These are phyloP conservation scores for Ypsolopha sequella DNA, from an alignment of 2,888 invertebrate genomes.

Conservation along the genomic window DNA sequence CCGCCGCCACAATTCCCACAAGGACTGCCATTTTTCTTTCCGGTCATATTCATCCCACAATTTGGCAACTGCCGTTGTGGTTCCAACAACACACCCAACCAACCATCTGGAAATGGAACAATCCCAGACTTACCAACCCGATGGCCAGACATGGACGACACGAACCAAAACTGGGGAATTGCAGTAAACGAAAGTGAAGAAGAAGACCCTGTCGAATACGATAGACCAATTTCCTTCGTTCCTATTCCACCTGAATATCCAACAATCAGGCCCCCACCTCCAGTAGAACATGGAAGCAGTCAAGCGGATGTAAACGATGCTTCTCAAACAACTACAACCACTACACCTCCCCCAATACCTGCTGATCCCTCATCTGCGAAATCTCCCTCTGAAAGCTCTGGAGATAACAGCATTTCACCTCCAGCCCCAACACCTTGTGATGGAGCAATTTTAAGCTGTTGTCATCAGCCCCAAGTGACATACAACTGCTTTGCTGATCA, in stretches of 20 bases:
- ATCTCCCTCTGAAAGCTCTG: background rate
- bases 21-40: slow-evolving; percentile 5
- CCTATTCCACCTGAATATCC: slow-evolving; percentile 26
- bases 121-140: slow-evolving; percentile 12
- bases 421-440: slow-evolving; percentile 32
- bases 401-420: background rate
- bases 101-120: background rate
- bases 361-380: background rate
- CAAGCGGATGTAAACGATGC: slow-evolving; percentile 18
- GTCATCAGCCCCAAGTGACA: slow-evolving; percentile 31
- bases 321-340: slow-evolving; percentile 34
- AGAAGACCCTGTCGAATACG: slow-evolving; percentile 22
- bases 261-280: slow-evolving; percentile 18
- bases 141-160: slow-evolving; percentile 33
- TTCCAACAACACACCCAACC: background rate
- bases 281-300: slow-evolving; percentile 34
- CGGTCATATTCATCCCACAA: slow-evolving; percentile 8
- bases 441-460: slow-evolving; percentile 42
- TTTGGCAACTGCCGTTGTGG: slow-evolving; percentile 2
- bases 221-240: slow-evolving; percentile 44
- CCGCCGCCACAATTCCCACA: slow-evolving; percentile 1
- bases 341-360: slow-evolving; percentile 14
- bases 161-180: slow-evolving; percentile 42
- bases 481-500: slow-evolving; percentile 38
- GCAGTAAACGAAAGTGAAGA: slow-evolving; percentile 17